phyloP scores from a whole-genome alignment of 2,797 vertebrate genomes.

The Syngnathus acus region DNA sequence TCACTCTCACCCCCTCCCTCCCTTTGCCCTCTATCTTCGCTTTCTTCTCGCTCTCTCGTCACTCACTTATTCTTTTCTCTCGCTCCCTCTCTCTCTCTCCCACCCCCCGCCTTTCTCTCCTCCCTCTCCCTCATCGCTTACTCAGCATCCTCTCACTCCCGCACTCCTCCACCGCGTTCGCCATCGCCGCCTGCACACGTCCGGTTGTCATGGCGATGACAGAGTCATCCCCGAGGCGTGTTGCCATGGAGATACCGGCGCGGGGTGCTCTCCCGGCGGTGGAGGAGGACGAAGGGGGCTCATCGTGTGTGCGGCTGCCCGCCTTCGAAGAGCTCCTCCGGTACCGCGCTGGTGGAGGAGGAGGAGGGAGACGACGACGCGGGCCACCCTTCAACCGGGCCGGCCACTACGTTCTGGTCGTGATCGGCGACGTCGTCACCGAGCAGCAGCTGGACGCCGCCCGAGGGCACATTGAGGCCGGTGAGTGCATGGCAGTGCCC shows the following conservation, averaged over 20 bases:
- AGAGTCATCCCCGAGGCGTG: constrained; percentile 64
- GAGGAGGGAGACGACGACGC: constrained; percentile 42
- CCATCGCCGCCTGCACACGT: constrained; percentile 35
- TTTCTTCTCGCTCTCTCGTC: background rate
- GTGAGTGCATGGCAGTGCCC: constrained; percentile 64
- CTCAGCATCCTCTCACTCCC: constrained; percentile 2
- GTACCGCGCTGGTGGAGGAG: constrained; percentile 51
- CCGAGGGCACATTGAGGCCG: constrained; percentile 79
- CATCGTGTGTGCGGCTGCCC: constrained; percentile 14
- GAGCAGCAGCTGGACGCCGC: constrained; percentile 80
- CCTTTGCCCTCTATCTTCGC: background rate
- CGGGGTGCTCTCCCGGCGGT: constrained; percentile 65
- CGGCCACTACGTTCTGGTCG: constrained; percentile 79
- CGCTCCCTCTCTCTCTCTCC: background rate
- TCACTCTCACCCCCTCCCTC: background rate
- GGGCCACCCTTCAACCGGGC: constrained; percentile 64
- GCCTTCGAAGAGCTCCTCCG: constrained; percentile 54
- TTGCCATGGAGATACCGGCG: constrained; percentile 83
- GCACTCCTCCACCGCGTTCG: constrained; percentile 12
- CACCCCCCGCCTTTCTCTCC: background rate
- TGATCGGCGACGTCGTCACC: constrained; percentile 83
- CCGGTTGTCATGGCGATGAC: constrained; percentile 87
- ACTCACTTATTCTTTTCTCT: too few relatives aligned
- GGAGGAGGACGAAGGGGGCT: constrained; percentile 58
- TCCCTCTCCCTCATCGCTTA: background rate